Base-by-base conservation (phyloP, 2,888 invertebrate genomes). In the Abscondita cerata region DNA sequence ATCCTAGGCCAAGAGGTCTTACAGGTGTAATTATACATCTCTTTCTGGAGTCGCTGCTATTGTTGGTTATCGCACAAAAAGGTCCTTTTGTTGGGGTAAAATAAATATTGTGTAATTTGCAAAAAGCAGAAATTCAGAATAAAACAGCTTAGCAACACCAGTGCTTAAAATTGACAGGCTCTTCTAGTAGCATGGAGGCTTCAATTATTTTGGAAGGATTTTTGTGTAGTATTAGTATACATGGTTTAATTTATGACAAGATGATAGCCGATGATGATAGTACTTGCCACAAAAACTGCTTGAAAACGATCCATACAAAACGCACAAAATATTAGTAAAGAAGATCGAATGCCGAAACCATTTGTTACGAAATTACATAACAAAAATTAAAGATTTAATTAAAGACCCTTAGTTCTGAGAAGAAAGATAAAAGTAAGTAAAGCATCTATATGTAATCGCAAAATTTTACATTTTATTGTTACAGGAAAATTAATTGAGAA, bases 21-120 rank as follows among this genome's bases (percentile, higher is more conserved):
- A 52, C 13, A 33, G 52, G 3, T 13, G 12, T n/a, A 52, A 52
- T 19, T 52, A 52, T 12, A 52, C 11, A 16, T 52, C 52, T 2
- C 36, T 52, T 11, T 52, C 52, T 38, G 41, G 52, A 40, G 19
- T 13, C 8, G 52, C 52, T 19, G 52, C 15, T 52, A 52, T 52
- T 15, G 38, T 52, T 20, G 52, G 52, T 12, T 52, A 40, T 15
- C 38, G 41, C 13, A 52, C 52, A 20, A 9, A 25, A 19, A 52
- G 40, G 6, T n/a, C 40, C 18, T 38, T 38, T 3, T 52, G 15
- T 13, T 8, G 38, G 11, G 52, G 40, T 1, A 51, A 51, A 51
- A 51, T 8, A 51, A 51, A 51, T 51, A 34, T 34, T 52, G 52
- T 18, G 18, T 40, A 5, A 16, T 18, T 2, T 52, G 40, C 40